Base-by-base conservation (phyloP, 2,113 vertebrate species). In the Dryoscopus gambensis region DNA sequence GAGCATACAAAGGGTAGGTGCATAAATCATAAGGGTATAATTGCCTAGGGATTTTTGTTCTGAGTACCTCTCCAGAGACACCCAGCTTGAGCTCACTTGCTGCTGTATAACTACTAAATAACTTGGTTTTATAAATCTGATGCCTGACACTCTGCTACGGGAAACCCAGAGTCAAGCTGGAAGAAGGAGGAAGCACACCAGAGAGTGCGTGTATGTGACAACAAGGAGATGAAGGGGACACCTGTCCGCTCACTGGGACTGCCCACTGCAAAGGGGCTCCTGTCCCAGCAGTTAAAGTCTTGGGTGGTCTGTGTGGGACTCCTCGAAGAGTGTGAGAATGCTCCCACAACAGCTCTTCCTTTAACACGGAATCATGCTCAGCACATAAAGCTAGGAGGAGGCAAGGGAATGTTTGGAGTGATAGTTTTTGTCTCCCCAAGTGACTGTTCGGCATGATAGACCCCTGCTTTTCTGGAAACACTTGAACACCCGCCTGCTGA, bases 301-400 rank as follows among this genome's bases (percentile, higher is more conserved):
- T 0, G 0, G 18, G 9, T 37, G 44, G 37, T 50, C 19, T 33
- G 33, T 5, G 37, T 37, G 18, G 0, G 0, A 74, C 23, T 67
- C 33, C 44, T 74, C 2, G 1, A 65, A 57, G 33, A 52, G 10
- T 6, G 52, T 28, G 33, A 81, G 28, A 67, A 59, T 11, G 52
- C 67, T 50, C 35, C 7, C 0, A 14, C 37, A 59, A 53, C 49
- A 44, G 27, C 68, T 67, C 55, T 15, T 52, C 19, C 68, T 74
- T 81, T 25, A 39, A 75, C 16, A 46, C 8, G 33, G 33, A 33
- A 74, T 17, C 60, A 46, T 24, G 33, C 7, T 39, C 15, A 59
- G 52, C 19, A 52, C 11, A 33, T 30, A 24, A 81, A 67, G 18
- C 13, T 39, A 15, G 13, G 27, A 74, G 33, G 14, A 74, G 33